phyloP scores from a whole-genome alignment of 2,797 vertebrate genomes.

The Falco rusticolus region DNA sequence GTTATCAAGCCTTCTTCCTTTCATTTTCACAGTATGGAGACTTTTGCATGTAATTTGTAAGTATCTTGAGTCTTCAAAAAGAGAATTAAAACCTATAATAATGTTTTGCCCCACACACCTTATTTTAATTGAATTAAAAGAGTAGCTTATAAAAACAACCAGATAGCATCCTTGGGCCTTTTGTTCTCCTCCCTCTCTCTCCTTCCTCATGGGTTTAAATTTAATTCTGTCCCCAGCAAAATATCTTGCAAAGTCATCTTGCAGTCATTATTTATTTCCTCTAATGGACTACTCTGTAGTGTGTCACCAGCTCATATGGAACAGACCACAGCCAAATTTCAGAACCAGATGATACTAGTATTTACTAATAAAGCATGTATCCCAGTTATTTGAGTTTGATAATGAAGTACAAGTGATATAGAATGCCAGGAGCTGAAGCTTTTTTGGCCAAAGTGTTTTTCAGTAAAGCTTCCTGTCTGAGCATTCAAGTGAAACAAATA shows the following conservation, averaged over 20 bases:
- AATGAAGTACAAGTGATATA: not conserved
- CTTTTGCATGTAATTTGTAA: not conserved
- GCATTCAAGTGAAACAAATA: not conserved
- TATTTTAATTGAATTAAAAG: not conserved
- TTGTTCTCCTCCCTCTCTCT: not conserved
- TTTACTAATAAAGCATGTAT: constrained; percentile 18
- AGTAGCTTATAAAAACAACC: not conserved
- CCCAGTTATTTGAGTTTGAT: not conserved
- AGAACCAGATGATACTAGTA: not conserved
- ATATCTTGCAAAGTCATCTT: not conserved
- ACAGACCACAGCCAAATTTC: not conserved
- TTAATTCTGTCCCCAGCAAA: not conserved
- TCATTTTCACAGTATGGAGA: not conserved
- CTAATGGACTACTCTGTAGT: not conserved
- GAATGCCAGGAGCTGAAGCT: constrained; percentile 5
- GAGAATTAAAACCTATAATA: not conserved
- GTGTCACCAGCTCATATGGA: not conserved
- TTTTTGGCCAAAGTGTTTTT: not conserved
- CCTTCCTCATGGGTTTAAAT: not conserved
- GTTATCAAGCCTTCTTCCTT: not conserved
- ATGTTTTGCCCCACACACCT: not conserved
- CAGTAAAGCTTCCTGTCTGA: not conserved
- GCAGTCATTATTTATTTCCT: not conserved
- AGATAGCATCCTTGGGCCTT: not conserved
- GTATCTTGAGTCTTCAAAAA: not conserved